phyloP scores from a whole-genome alignment of 2,113 vertebrate species.

The Plotosus lineatus region DNA sequence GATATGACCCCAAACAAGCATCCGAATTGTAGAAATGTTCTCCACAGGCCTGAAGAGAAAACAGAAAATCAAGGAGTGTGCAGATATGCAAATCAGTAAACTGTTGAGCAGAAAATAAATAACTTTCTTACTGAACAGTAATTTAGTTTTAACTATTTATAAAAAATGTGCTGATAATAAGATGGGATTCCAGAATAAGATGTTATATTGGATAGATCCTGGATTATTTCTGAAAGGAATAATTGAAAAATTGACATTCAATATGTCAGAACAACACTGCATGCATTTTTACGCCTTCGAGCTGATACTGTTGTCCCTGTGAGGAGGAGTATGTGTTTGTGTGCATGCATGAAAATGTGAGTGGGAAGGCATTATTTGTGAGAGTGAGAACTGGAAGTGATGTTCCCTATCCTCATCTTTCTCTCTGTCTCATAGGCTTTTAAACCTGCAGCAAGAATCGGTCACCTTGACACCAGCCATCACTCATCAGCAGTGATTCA shows the following conservation, averaged over 20 bases:
- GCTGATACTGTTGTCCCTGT: not conserved
- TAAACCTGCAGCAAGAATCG: conserved; percentile 33
- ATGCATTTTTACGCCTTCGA: not conserved
- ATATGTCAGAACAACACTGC: conserved; percentile 1
- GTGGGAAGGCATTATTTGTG: conserved; percentile 29
- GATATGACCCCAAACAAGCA: too few relatives aligned
- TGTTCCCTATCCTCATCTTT: conserved; percentile 30
- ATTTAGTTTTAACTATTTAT: not conserved
- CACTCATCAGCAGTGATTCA: conserved; percentile 48
- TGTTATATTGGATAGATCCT: not conserved
- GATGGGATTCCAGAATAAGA: not conserved
- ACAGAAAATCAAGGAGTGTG: too few relatives aligned
- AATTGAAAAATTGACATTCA: not conserved
- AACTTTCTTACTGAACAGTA: too few relatives aligned
- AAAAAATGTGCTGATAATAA: not conserved
- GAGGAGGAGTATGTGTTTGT: not conserved
- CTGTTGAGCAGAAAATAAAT: too few relatives aligned
- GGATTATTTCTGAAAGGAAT: not conserved
- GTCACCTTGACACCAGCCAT: conserved; percentile 51
- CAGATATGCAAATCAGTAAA: too few relatives aligned
- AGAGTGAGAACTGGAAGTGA: conserved; percentile 16
- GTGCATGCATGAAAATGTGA: conserved; percentile 3
- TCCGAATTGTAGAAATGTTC: too few relatives aligned
- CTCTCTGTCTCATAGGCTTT: conserved; percentile 23
- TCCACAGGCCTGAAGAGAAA: too few relatives aligned